Percentiles rank a stretch among this genome's conserved stretches.
Conservation (phyloP, 2,113 vertebrate species). For the Malurus cyaneus region DNA sequence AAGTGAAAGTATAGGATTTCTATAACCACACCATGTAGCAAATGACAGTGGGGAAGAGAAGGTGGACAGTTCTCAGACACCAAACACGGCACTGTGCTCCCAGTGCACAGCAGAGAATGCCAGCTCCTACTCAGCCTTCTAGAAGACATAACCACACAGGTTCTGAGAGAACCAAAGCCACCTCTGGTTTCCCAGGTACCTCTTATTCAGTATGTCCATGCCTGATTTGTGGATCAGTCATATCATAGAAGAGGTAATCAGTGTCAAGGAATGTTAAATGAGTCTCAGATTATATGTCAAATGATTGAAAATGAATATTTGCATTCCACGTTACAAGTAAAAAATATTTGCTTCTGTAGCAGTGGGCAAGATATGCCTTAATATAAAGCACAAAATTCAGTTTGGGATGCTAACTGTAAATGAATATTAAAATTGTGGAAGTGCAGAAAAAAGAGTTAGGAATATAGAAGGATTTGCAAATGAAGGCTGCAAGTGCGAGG, state of each 20-base stretch:
- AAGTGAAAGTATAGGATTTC: background rate
- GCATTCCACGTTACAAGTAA: background rate
- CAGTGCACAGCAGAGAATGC: background rate
- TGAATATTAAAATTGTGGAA: background rate
- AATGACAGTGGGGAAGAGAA: background rate
- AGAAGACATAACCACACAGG: background rate
- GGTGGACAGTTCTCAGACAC: background rate
- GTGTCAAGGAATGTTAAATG: background rate
- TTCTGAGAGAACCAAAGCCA: background rate
- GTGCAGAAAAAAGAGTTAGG: background rate
- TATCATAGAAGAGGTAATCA: background rate
- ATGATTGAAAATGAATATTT: background rate
- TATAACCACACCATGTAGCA: background rate
- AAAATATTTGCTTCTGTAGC: background rate
- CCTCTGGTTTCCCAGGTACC: background rate
- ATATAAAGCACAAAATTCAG: background rate
- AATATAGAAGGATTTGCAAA: background rate
- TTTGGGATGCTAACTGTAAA: background rate
- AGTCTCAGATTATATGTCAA: background rate
- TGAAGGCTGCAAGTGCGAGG: background rate
- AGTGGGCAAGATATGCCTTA: background rate
- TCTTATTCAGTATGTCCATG: background rate
- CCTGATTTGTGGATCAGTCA: background rate
- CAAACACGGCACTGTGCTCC: accelerated
- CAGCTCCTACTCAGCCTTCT: background rate